Conservation (phyloP, 2,797 vertebrate species). For the Scolopax bukidnonensis region DNA sequence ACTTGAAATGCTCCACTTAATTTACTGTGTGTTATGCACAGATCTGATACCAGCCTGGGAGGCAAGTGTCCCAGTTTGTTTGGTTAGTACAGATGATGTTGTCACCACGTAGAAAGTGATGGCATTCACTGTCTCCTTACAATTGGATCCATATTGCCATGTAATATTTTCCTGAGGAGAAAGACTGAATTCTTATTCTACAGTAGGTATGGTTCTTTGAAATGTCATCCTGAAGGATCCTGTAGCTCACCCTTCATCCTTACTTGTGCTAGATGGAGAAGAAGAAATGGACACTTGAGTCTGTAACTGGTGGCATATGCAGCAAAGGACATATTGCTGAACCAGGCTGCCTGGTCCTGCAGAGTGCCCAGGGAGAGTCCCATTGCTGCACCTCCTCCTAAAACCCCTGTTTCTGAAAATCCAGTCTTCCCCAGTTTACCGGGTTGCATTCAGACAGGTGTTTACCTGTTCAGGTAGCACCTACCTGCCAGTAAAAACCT, state of each 20-base stretch:
- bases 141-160: neutral
- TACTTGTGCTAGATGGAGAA: neutral
- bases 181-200: neutral
- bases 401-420: neutral
- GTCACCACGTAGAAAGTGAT: neutral
- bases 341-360: neutral
- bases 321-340: neutral
- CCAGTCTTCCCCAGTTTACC: neutral
- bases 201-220: neutral
- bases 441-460: neutral
- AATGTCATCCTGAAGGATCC: neutral
- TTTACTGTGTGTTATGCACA: neutral
- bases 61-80: neutral
- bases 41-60: neutral
- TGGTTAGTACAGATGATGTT: neutral
- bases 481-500: neutral
- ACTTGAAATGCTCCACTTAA: neutral
- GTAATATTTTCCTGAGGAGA: neutral
- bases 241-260: neutral
- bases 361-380: neutral
- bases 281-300: neutral
- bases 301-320: neutral
- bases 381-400: accelerated
- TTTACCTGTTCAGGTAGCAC: neutral
- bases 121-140: neutral